These are phyloP conservation scores for Tanaodytes sp. DNA, from an alignment of 2,888 invertebrate genomes.

Conservation along the genomic window DNA sequence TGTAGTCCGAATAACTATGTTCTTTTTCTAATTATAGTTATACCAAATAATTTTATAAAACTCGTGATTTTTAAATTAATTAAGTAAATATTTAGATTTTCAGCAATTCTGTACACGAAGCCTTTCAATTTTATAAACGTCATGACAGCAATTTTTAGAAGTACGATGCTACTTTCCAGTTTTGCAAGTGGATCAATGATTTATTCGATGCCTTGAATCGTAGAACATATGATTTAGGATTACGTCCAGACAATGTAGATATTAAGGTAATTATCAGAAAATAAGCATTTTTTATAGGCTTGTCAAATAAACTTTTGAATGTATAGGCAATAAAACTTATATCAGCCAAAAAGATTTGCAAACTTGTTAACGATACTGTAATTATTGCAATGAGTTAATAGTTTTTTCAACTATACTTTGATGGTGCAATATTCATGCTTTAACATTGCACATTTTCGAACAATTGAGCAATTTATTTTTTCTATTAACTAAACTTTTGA, in stretches of 20 bases:
- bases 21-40: too few species aligned
- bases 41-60: too few species aligned
- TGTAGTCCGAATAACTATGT: too few species aligned
- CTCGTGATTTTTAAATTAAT: too few species aligned
- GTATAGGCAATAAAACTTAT: background rate
- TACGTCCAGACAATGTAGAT: background rate
- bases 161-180: background rate
- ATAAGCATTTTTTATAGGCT: background rate
- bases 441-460: too few species aligned
- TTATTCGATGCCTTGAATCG: constrained; percentile 1
- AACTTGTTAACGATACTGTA: background rate
- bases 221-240: background rate
- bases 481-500: too few species aligned
- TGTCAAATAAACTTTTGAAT: background rate
- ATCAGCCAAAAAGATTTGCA: background rate
- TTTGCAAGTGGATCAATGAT: constrained; percentile 2
- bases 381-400: too few species aligned
- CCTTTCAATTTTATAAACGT: background rate
- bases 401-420: too few species aligned
- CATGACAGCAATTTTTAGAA: background rate
- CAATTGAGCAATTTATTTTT: too few species aligned
- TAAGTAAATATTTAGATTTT: background rate
- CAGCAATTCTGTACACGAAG: background rate
- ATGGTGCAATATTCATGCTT: too few species aligned
- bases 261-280: background rate